Conservation (phyloP, 1,140 invertebrate species). For the Oreohelix idahoensis region DNA sequence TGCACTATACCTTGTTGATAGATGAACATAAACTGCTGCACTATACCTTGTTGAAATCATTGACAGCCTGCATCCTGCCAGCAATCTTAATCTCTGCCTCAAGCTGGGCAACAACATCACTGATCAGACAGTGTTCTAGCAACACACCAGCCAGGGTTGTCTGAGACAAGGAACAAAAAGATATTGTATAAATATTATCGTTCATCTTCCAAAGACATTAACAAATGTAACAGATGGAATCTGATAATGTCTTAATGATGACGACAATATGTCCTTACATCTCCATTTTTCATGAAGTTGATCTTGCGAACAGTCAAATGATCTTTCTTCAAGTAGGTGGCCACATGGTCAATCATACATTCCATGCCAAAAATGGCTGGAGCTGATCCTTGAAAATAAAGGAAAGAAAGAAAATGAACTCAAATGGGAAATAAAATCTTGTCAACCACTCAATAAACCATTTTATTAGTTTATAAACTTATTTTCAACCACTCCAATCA, state of each 20-base stretch:
- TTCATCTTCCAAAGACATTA: no score
- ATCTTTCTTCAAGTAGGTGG: conserved; percentile 79
- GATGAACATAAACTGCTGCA: no score
- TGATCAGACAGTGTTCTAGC: conserved; percentile 51
- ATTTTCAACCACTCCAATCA: no score
- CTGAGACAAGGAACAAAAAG: conserved; percentile 23
- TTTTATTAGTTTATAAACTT: no score
- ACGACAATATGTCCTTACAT: conserved; percentile 44
- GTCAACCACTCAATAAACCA: no score
- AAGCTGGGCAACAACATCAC: conserved; percentile 46
- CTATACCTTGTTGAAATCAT: conserved; percentile 63
- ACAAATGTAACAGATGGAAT: no score
- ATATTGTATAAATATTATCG: no score
- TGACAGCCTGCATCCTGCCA: conserved; percentile 49
- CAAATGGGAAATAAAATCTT: no score
- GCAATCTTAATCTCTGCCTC: conserved; percentile 40
- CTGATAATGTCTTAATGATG: no score
- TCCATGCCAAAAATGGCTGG: conserved; percentile 77
- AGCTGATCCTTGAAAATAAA: conserved; percentile 57
- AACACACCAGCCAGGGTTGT: conserved; percentile 49
- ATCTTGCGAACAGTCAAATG: conserved; percentile 75
- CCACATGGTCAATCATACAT: conserved; percentile 87
- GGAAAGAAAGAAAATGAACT: background rate
- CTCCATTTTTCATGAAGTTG: conserved; percentile 68
- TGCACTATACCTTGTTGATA: no score